A percentile compares a stretch with the other conserved stretches of the same genome.
Conservation (phyloP, 2,113 vertebrate genomes). For the Heterocephalus glaber region DNA sequence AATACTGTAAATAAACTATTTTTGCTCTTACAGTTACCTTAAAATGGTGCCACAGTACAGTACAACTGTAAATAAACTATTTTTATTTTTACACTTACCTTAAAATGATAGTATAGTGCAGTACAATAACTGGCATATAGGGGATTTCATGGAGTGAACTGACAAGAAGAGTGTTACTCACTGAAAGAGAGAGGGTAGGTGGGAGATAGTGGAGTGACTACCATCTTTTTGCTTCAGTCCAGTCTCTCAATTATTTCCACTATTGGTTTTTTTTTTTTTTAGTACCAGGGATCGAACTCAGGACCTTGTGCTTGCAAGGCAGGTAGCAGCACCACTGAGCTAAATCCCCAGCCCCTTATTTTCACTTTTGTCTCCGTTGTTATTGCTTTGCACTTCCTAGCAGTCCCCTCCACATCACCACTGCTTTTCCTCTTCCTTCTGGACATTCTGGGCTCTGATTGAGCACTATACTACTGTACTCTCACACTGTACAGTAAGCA, state of each 20-base stretch:
- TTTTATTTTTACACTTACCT: not conserved
- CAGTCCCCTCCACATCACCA: not conserved
- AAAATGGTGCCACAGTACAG: not conserved
- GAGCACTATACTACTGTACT: not conserved
- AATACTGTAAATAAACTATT: not conserved
- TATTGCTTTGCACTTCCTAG: not conserved
- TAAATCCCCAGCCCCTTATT: too few species aligned
- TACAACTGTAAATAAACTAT: not conserved
- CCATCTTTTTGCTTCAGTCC: not conserved
- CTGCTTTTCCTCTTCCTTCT: not conserved
- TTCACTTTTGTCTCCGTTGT: not conserved
- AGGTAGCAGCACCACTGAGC: too few species aligned
- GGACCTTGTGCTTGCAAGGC: too few species aligned
- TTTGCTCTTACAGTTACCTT: not conserved
- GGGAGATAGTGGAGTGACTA: not conserved
- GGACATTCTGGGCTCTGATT: not conserved
- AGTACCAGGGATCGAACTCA: too few species aligned
- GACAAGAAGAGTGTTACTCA: not conserved
- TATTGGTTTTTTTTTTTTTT: too few species aligned
- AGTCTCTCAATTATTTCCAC: not conserved
- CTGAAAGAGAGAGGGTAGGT: not conserved
- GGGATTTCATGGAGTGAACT: not conserved
- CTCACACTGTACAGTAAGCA: not conserved
- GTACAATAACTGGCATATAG: not conserved
- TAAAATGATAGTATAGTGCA: not conserved